Percentiles rank a stretch among this genome's conserved stretches.
phyloP scores from a whole-genome alignment of 2,888 invertebrate genomes.

The Punctoribates punctum region DNA sequence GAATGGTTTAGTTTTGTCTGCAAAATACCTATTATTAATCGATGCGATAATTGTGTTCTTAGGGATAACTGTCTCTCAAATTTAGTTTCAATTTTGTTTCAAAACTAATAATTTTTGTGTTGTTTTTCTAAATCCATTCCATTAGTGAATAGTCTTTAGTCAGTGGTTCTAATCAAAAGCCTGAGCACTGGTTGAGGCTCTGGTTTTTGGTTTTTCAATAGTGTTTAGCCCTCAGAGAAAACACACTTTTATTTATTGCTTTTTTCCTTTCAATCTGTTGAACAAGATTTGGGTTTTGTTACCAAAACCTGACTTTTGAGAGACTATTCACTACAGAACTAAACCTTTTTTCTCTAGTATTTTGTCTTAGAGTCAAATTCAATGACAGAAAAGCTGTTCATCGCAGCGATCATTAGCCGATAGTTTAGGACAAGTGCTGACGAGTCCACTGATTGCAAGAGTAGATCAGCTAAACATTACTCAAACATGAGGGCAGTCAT shows the following conservation, averaged over 20 bases:
- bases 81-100: neutral
- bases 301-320: neutral
- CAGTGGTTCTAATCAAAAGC: too few species aligned
- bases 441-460: too few species aligned
- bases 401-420: too few species aligned
- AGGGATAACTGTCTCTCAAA: neutral
- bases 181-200: too few species aligned
- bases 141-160: too few species aligned
- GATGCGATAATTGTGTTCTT: neutral
- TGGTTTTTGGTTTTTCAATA: too few species aligned
- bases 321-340: neutral
- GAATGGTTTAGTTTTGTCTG: neutral
- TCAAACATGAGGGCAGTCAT: too few species aligned
- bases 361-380: too few species aligned
- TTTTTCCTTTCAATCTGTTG: neutral
- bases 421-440: too few species aligned
- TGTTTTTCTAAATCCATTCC: neutral
- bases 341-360: too few species aligned
- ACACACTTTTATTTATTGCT: slow-evolving; percentile 17
- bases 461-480: too few species aligned
- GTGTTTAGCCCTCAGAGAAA: neutral
- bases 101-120: neutral
- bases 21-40: slow-evolving; percentile 14
- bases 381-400: too few species aligned
- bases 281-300: neutral